phyloP scores from a whole-genome alignment of 2,888 invertebrate genomes.

The Drosophila parthenogenetica region DNA sequence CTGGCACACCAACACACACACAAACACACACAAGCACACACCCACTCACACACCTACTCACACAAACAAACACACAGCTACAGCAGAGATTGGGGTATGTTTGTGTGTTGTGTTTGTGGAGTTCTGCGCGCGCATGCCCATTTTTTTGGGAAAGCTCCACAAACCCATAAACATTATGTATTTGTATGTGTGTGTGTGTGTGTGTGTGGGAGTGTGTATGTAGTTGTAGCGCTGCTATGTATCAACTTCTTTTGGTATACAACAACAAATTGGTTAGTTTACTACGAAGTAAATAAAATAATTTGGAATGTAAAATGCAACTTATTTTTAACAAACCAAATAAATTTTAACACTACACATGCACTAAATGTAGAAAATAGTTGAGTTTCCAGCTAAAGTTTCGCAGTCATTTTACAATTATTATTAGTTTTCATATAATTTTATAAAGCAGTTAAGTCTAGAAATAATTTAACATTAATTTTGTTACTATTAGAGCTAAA shows the following conservation, averaged over 20 bases:
- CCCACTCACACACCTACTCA: slow-evolving; percentile 24
- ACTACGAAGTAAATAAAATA: slow-evolving; percentile 4
- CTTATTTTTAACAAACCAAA: background rate
- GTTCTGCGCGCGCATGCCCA: slow-evolving; percentile 75
- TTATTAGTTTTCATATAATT: too few species aligned
- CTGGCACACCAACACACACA: slow-evolving; percentile 58
- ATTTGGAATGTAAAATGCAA: background rate
- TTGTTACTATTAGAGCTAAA: too few species aligned
- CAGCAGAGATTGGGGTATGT: slow-evolving; percentile 39
- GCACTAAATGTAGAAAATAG: too few species aligned
- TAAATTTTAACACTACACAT: too few species aligned
- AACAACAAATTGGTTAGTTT: slow-evolving; percentile 54
- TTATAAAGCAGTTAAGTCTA: too few species aligned
- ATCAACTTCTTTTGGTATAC: slow-evolving; percentile 59
- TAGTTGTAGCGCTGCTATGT: slow-evolving; percentile 37
- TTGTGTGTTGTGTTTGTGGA: slow-evolving; percentile 61
- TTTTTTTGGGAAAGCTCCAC: slow-evolving; percentile 55
- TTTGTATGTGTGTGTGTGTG: slow-evolving; percentile 9
- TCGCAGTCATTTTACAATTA: too few species aligned
- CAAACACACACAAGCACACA: slow-evolving; percentile 21
- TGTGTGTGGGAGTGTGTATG: slow-evolving; percentile 2
- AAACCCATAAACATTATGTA: slow-evolving; percentile 27
- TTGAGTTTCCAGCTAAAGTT: too few species aligned
- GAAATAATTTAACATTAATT: too few species aligned
- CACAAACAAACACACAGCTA: slow-evolving; percentile 31